Evolutionary conservation across 2,113 vertebrate species (phyloP).

Genomic region (Corythaixoides concolor): DNA sequence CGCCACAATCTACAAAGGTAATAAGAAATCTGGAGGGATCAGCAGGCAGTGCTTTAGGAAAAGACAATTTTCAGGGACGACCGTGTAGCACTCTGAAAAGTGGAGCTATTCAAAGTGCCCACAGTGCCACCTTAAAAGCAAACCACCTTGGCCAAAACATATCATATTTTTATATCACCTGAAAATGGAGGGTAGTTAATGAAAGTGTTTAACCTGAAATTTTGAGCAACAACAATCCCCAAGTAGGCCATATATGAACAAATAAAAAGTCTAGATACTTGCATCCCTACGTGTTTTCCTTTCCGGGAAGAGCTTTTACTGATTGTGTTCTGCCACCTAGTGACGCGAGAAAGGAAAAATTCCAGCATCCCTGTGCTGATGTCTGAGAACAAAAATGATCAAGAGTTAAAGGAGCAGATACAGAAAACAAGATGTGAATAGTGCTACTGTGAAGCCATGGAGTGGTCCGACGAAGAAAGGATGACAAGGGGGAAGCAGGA

Average conservation of each 20-base stretch:
- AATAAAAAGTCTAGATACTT: neutral
- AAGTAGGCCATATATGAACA: no score
- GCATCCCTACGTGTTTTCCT: accelerated
- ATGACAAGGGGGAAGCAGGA: neutral
- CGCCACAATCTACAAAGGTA: neutral
- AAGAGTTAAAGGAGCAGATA: neutral
- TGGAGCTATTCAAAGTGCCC: neutral
- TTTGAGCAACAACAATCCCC: neutral
- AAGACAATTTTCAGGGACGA: neutral
- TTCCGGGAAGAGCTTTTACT: neutral
- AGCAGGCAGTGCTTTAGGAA: neutral
- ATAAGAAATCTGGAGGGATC: neutral
- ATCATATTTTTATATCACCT: neutral
- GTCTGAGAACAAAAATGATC: neutral
- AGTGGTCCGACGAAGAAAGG: neutral
- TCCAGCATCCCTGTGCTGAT: neutral
- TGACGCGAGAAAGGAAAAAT: neutral
- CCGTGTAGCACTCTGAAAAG: neutral
- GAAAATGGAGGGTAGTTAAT: neutral
- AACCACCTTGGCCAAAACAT: neutral
- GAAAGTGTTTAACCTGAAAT: neutral
- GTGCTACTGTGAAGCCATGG: neutral
- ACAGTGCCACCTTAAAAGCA: neutral
- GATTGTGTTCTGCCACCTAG: conserved; percentile 71
- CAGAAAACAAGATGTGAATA: neutral